Conservation (phyloP, 2,888 invertebrate genomes). For the Dendrolimus houi region DNA sequence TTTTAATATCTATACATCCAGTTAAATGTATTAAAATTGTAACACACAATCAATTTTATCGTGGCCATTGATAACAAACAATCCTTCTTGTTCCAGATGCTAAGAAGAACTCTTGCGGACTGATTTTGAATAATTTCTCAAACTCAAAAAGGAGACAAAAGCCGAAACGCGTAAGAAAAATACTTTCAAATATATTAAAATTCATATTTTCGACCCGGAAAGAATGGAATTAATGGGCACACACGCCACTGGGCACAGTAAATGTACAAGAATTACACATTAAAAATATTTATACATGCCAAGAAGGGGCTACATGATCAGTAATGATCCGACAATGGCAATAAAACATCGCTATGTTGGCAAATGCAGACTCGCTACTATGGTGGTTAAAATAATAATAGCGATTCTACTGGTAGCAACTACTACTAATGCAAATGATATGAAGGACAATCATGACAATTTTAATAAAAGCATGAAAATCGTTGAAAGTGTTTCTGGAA, state of each 20-base stretch:
- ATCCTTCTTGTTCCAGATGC: background rate
- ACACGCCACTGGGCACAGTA: slow-evolving; percentile 11
- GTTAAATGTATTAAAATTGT: too few relatives aligned
- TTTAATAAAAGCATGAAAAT: slow-evolving; percentile 45
- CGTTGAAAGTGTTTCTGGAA: slow-evolving; percentile 49
- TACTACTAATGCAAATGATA: slow-evolving; percentile 31
- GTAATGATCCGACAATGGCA: slow-evolving; percentile 51
- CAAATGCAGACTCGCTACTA: background rate
- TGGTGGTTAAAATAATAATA: slow-evolving; percentile 28
- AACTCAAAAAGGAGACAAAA: slow-evolving; percentile 1
- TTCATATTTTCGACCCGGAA: slow-evolving; percentile 22
- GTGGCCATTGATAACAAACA: too few relatives aligned
- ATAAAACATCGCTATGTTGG: slow-evolving; percentile 13
- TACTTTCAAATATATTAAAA: slow-evolving; percentile 5
- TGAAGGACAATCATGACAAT: slow-evolving; percentile 33
- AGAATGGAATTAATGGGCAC: slow-evolving; percentile 38
- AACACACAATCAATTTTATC: too few relatives aligned
- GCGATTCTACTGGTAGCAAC: slow-evolving; percentile 36
- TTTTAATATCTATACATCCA: too few relatives aligned
- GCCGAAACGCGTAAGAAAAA: slow-evolving; percentile 8
- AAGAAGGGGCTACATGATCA: slow-evolving; percentile 8
- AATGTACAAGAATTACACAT: background rate
- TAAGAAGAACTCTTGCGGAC: background rate
- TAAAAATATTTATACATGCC: background rate
- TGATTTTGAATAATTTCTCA: background rate